Evolutionary conservation across 1,140 invertebrate genomes (phyloP), one percentile per base, ranked within the genome.

Genomic region (Heliconius hewitsoni): DNA sequence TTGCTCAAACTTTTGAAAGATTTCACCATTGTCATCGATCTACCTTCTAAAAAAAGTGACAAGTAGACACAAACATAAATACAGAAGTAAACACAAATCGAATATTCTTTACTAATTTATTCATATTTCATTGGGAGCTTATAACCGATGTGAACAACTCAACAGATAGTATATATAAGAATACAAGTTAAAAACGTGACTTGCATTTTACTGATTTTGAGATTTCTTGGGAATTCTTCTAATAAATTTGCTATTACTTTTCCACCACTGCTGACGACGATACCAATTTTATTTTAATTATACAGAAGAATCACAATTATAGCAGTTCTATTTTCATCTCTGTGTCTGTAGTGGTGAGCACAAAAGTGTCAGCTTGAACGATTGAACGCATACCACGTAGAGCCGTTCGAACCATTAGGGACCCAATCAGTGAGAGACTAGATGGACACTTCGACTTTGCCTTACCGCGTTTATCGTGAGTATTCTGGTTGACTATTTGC

Each of bases 1-100:
- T 76, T 76, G 75, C 75, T 46, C 50, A 71, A 76, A 76, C 60
- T 52, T 76, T 76, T 76, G 27, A 30, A 71, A 71, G 39, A 71
- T 66, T 46, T 66, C n/a, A 66, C 60, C 9, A 52, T n/a, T 30
- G 4, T 30, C 23, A 66, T 66, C 27, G 27, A 16, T 16, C 18
- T 66, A 16, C 11, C 13, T 66, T 16, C 27, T 66, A n/a, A 60
- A 66, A 27, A 66, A 57, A 57, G 19, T 57, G 27, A 0, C 16
- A 27, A 66, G n/a, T 66, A 30, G 2, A 27, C 13, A 66, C 3
- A 16, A 16, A 46, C 4, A 16, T 4, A 60, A 9, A 60, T 11
- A 57, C 1, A 60, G 19, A 23, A 60, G 13, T 23, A 27, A 23
- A 60, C 8, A 23, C 8, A 52, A 19, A 19, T 52, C 2, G 18